Evolutionary conservation across 2,113 vertebrate species (phyloP).

Genomic region (Stigmatopora argus): DNA sequence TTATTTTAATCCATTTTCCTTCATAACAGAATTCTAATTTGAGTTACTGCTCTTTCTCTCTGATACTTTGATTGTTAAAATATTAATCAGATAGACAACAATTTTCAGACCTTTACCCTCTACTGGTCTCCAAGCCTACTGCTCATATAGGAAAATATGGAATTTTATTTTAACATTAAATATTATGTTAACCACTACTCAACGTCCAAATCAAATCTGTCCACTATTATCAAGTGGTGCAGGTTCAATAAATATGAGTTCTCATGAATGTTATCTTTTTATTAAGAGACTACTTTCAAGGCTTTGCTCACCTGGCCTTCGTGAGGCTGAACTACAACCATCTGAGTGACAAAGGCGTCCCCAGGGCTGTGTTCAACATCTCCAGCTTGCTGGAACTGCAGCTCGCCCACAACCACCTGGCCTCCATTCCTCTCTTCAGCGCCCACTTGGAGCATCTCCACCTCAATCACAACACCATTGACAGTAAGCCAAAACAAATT

Average conservation of each 20-base stretch:
- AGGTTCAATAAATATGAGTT: neutral
- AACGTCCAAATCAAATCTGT: neutral
- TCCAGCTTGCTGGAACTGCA: conserved; percentile 89
- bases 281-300: conserved; percentile 80
- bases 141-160: too few relatives aligned
- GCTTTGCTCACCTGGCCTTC: conserved; percentile 82
- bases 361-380: conserved; percentile 86
- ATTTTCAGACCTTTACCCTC: too few relatives aligned
- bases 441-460: conserved; percentile 88
- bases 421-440: conserved; percentile 79
- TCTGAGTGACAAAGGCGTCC: conserved; percentile 85
- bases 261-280: neutral
- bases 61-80: too few relatives aligned
- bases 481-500: conserved; percentile 74
- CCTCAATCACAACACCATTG: conserved; percentile 90
- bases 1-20: too few relatives aligned
- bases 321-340: conserved; percentile 91
- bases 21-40: too few relatives aligned
- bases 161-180: too few relatives aligned
- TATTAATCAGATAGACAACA: too few relatives aligned
- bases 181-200: too few relatives aligned
- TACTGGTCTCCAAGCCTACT: too few relatives aligned
- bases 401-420: conserved; percentile 88
- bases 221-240: neutral
- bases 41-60: too few relatives aligned